phyloP scores from a whole-genome alignment of 2,797 vertebrate species.

The Thaleichthys pacificus region DNA sequence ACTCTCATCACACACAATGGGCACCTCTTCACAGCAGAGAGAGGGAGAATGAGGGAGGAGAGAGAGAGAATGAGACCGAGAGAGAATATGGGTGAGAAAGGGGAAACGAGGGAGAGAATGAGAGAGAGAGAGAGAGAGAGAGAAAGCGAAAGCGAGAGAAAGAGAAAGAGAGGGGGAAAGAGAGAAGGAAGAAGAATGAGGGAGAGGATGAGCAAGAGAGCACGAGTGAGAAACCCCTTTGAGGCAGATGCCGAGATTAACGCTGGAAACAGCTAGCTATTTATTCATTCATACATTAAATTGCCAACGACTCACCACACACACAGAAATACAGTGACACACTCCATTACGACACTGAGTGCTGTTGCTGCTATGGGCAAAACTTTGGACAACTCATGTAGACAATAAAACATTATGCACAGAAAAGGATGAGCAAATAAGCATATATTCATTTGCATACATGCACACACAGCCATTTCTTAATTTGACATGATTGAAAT shows the following conservation, averaged over 20 bases:
- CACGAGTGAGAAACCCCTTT: conserved; percentile 59
- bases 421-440: no score
- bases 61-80: conserved; percentile 22
- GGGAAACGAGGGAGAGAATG: conserved; percentile 13
- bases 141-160: conserved; percentile 18
- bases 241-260: conserved; percentile 78
- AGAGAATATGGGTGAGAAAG: conserved; percentile 19
- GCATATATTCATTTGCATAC: conserved; percentile 8
- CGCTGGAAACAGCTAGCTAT: conserved; percentile 74
- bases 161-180: conserved; percentile 14
- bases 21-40: conserved; percentile 76
- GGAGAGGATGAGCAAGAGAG: not conserved
- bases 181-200: conserved; percentile 23
- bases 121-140: conserved; percentile 12
- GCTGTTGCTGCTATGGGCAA: no score
- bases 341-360: conserved; percentile 17
- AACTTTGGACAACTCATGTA: no score
- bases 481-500: conserved; percentile 48
- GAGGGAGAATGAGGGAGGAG: not conserved
- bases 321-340: not conserved
- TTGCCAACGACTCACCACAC: conserved; percentile 54
- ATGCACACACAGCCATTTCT: conserved; percentile 28
- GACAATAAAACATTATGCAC: no score
- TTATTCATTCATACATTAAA: conserved; percentile 77
- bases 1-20: conserved; percentile 82